Percentiles rank a stretch among this genome's conserved stretches.
These are phyloP conservation scores for Dilophus febrilis DNA, from an alignment of 2,888 invertebrate species.

Conservation along the genomic window DNA sequence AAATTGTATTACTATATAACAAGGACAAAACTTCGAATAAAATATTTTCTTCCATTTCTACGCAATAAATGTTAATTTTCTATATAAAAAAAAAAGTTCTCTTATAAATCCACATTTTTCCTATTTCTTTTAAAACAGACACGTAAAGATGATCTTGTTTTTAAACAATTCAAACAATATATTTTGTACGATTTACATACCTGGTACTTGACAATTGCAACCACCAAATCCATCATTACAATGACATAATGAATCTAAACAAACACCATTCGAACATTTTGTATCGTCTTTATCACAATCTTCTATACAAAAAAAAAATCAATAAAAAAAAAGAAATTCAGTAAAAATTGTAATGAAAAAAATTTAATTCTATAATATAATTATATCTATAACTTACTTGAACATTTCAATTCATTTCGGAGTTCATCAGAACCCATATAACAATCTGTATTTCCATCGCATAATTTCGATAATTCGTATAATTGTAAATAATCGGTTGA, in stretches of 20 bases:
- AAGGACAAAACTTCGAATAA: no score
- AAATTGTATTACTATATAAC: no score
- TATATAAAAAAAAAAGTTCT: no score
- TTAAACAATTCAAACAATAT: no score
- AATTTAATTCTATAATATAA: background rate
- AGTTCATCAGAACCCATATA: slow-evolving; percentile 86
- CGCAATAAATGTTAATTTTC: no score
- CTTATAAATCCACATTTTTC: no score
- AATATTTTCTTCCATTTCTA: no score
- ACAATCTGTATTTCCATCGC: slow-evolving; percentile 80
- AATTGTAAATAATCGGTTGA: slow-evolving; percentile 88
- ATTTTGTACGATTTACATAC: slow-evolving; percentile 36
- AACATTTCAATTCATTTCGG: slow-evolving; percentile 78
- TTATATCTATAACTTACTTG: slow-evolving; percentile 45
- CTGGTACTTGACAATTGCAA: slow-evolving; percentile 84
- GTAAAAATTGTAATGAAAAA: background rate
- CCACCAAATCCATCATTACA: slow-evolving; percentile 92
- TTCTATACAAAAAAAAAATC: slow-evolving; percentile 36
- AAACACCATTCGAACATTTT: slow-evolving; percentile 81
- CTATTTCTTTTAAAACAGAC: no score
- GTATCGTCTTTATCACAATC: slow-evolving; percentile 85
- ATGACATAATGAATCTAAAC: slow-evolving; percentile 84
- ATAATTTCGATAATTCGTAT: slow-evolving; percentile 86
- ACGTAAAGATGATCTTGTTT: no score
- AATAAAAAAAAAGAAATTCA: no score